Base-by-base conservation (phyloP, 2,888 invertebrate genomes). In the Vannuccia rotundouncinata region DNA sequence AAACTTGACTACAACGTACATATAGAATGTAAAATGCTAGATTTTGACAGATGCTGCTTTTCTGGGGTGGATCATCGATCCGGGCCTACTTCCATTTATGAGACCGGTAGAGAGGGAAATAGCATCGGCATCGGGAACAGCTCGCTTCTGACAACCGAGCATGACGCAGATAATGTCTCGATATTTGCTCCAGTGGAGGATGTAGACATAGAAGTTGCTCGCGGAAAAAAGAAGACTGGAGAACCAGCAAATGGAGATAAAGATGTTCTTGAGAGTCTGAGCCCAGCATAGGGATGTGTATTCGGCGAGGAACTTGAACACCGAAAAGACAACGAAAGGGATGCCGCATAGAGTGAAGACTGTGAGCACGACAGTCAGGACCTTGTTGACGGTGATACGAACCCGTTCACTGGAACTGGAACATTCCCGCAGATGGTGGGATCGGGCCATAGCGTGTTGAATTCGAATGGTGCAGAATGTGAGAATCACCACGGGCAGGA, bases 181-280 rank as follows among this genome's bases (percentile, higher is more conserved):
- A 79, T 79, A 79, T 27, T 79, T 79, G 10, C 74, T 73, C 79
- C 74, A 76, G 31, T 79, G 75, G 27, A 59, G 30, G 1, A 79
- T 74, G 27, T 79, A 79, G 28, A 79, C 79, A 29, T 76, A 79
- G 29, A 79, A 79, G 31, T 79, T 79, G 5, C 59, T 77, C n/a
- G 79, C 31, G 22, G 79, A 79, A 79, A 76, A 79, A 1, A 31
- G 25, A n/a, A 79, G 29, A 25, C 59, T 59, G 22, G 75, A 25
- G n/a, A 79, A 29, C 79, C 79, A 79, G 25, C 59, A 59, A 29
- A 79, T 31, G 5, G 79, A 25, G 1, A 74, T 22, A 22, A 79
- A 30, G 5, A 77, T 76, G n/a, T n/a, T n/a, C n/a, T n/a, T n/a
- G n/a, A n/a, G n/a, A n/a, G n/a, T n/a, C n/a, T n/a, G n/a, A n/a